Conservation (phyloP, 92 coral and sea anemone genomes). For the Palythoa heliodiscus region DNA sequence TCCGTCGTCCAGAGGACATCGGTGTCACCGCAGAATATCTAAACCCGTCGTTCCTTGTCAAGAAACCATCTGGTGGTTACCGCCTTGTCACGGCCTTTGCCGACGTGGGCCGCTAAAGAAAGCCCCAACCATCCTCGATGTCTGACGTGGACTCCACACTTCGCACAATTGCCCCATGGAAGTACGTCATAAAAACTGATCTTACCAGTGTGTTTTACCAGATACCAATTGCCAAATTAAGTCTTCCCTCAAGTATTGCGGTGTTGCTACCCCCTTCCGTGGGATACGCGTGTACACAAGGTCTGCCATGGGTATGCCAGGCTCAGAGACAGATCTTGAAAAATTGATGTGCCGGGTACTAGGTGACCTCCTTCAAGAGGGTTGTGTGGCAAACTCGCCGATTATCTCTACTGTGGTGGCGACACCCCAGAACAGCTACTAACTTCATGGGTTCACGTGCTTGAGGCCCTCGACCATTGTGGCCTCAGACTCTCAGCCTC, state of each 20-base stretch:
- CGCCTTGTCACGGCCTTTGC: too few species aligned
- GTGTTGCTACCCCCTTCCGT: neutral
- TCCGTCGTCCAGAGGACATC: neutral
- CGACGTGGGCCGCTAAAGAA: too few species aligned
- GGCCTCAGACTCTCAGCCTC: constrained; percentile 56
- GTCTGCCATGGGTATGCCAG: neutral
- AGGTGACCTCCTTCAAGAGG: constrained; percentile 37
- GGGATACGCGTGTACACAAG: neutral
- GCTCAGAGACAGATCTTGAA: neutral
- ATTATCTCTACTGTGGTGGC: constrained; percentile 64
- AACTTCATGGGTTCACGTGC: constrained; percentile 54
- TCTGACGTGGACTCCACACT: neutral
- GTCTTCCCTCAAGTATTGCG: too few species aligned
- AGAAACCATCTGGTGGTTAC: too few species aligned
- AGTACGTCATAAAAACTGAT: too few species aligned
- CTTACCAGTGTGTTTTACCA: neutral
- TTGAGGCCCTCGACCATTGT: constrained; percentile 49
- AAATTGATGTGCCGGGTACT: neutral
- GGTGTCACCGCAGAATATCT: neutral
- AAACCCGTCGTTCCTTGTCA: too few species aligned
- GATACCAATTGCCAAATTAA: neutral
- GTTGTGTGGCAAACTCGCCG: constrained; percentile 62
- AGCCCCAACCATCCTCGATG: neutral
- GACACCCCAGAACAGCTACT: constrained; percentile 49
- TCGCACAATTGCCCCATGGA: too few species aligned